Base-by-base conservation (phyloP, 2,888 invertebrate species). In the Artemia sinica region DNA sequence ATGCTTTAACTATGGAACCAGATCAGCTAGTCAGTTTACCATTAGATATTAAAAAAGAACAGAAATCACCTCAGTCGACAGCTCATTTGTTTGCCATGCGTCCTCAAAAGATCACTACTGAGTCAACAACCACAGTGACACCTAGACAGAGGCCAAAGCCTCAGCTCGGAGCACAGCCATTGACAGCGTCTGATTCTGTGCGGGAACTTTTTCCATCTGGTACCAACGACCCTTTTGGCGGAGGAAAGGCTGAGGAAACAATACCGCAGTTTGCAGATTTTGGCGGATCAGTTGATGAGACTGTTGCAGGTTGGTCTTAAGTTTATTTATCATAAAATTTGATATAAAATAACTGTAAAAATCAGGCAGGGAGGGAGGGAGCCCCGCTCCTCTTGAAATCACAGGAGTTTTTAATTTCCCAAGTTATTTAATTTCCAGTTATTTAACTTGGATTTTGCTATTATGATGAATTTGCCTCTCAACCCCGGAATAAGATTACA, bases 51-150 rank as follows among this genome's bases (percentile, higher is more conserved):
- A 75, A 66, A 75, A 76, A 69, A 78, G 80, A 73, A 77, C 81
- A 49, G 77, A 80, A 12, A 68, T 72, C 65, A 72, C 72, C 69
- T 72, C 69, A 69, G 65, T 66, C 14, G 68, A 71, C 68, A 66
- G 66, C 67, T 66, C 50, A 49, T 68, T 68, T 67, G 69, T 71
- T 58, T 70, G 69, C 65, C 66, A 67, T 50, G 67, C 66, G 18
- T 69, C 69, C 63, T 66, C 69, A 65, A 67, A 70, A 50, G 66
- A 69, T 71, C 72, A 12, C 73, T 71, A 74, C 76, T 10, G 85
- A 87, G 76, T 86, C 86, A 69, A 77, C 78, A 70, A 91, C 91
- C 3, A 88, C 88, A 72, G 89, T 91, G 48, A 87, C 86, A 68
- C 90, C 90, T 5, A 80, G 90, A 68, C 89, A 89, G 76, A 80